These are phyloP conservation scores for Telenomus remus DNA, from an alignment of 1,140 invertebrate genomes.

Conservation along the genomic window DNA sequence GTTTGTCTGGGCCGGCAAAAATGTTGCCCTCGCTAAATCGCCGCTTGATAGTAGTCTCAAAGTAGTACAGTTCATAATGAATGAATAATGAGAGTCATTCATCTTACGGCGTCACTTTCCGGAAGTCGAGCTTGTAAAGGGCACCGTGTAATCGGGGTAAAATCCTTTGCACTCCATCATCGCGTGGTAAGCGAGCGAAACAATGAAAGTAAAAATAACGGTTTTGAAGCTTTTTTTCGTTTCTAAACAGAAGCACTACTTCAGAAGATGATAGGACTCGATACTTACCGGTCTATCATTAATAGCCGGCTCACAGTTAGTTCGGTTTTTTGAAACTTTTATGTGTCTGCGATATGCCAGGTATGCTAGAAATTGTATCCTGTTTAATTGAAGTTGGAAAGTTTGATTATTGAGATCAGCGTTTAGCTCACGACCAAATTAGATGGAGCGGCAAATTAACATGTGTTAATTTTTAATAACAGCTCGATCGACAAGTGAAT, in stretches of 20 bases:
- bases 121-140: conserved; percentile 35
- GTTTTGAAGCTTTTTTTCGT: conserved; percentile 15
- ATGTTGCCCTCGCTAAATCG: conserved; percentile 34
- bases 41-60: conserved; percentile 42
- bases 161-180: conserved; percentile 27
- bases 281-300: too few relatives aligned
- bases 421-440: background rate
- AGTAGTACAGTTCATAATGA: conserved; percentile 49
- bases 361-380: background rate
- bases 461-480: background rate
- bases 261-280: conserved; percentile 6
- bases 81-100: conserved; percentile 54
- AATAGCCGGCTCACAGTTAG: too few relatives aligned
- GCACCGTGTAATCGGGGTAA: conserved; percentile 43
- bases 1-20: conserved; percentile 4
- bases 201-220: conserved; percentile 36
- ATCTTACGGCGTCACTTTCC: conserved; percentile 47
- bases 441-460: conserved; percentile 6
- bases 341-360: background rate
- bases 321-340: conserved; percentile 5
- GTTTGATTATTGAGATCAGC: conserved; percentile 3
- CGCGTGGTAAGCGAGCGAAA: conserved; percentile 1
- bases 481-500: too few relatives aligned
- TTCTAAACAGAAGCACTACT: background rate
- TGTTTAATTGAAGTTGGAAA: conserved; percentile 12